These are phyloP conservation scores for Carcina quercana DNA, from an alignment of 2,888 invertebrate species.

Conservation along the genomic window DNA sequence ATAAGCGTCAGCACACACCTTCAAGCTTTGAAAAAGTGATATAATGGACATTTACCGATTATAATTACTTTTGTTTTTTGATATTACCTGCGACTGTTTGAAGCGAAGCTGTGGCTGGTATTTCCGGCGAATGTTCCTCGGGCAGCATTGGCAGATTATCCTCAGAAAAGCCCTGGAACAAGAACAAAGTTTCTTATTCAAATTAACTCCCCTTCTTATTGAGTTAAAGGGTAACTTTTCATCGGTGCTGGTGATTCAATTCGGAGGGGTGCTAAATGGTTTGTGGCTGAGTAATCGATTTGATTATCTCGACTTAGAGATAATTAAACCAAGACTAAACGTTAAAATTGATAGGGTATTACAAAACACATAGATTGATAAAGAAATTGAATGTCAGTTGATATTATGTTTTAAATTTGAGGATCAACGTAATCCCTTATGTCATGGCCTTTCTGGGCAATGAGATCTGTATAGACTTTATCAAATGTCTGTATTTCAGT, in stretches of 20 bases:
- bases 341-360: slow-evolving; percentile 15
- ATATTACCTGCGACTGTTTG: slow-evolving; percentile 85
- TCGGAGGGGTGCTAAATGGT: slow-evolving; percentile 12
- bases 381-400: no score
- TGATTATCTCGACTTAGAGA: slow-evolving; percentile 20
- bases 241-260: slow-evolving; percentile 3
- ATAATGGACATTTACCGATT: not conserved
- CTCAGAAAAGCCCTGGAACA: slow-evolving; percentile 92
- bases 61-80: no score
- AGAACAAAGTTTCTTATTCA: slow-evolving; percentile 18
- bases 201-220: not conserved
- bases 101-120: slow-evolving; percentile 90
- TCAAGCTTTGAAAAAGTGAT: no score
- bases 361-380: no score
- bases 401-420: no score
- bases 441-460: no score
- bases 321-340: slow-evolving; percentile 22
- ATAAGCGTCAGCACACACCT: no score
- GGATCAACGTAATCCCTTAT: no score
- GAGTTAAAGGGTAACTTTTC: slow-evolving; percentile 5
- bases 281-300: slow-evolving; percentile 17
- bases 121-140: slow-evolving; percentile 84
- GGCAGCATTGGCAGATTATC: slow-evolving; percentile 93
- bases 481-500: no score
- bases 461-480: no score